A percentile compares a stretch with the other conserved stretches of the same genome.
These are phyloP conservation scores for Chaetoderma sp. DNA, from an alignment of 2,888 invertebrate genomes.

Conservation along the genomic window DNA sequence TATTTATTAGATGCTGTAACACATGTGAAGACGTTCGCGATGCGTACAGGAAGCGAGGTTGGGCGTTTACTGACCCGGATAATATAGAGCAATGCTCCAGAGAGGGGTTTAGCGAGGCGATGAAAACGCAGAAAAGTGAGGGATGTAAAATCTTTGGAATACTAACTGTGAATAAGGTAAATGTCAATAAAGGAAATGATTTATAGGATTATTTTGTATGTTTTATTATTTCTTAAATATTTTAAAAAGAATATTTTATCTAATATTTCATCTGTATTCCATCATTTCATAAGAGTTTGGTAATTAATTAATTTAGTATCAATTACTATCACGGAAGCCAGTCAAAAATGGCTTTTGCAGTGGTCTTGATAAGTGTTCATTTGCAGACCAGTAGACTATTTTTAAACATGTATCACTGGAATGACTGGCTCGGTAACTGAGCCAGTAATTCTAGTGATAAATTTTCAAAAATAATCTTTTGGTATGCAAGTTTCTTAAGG, in stretches of 20 bases:
- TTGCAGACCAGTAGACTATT: no score
- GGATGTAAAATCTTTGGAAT: constrained; percentile 96
- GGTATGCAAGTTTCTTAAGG: no score
- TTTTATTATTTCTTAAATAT: background rate
- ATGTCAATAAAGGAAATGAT: background rate
- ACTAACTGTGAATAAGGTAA: constrained; percentile 91
- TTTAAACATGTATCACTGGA: no score
- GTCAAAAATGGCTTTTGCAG: no score
- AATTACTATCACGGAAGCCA: no score
- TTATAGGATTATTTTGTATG: no score
- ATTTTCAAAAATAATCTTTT: no score
- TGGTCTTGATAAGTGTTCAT: no score
- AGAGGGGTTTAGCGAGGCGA: constrained; percentile 80
- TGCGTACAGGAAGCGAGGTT: constrained; percentile 88
- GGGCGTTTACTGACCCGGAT: constrained; percentile 85
- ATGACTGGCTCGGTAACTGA: no score
- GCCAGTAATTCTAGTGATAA: no score
- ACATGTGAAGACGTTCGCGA: constrained; percentile 95
- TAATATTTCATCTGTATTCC: background rate
- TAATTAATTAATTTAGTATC: background rate
- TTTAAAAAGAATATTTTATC: background rate
- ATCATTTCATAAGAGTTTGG: background rate
- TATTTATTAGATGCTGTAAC: constrained; percentile 88
- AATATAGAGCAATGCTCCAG: constrained; percentile 92
- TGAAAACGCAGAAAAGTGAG: constrained; percentile 86